Evolutionary conservation across 2,797 vertebrate genomes (phyloP), one percentile per base, ranked within the genome.

Genomic region (Pseudomugil gertrudae): DNA sequence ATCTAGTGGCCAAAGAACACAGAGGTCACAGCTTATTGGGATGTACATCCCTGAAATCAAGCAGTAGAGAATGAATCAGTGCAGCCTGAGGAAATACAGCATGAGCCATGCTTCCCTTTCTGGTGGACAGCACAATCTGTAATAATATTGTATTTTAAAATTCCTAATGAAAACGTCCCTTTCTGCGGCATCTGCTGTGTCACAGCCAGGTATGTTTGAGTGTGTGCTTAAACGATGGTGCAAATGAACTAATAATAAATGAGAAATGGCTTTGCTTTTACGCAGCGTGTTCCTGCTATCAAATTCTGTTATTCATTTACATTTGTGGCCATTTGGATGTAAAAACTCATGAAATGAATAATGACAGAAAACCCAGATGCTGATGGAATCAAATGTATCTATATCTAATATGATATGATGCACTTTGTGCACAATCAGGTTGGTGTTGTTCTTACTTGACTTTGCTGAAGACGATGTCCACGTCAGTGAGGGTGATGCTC

Each of bases 381-480:
- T n/a, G n/a, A n/a, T n/a, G n/a, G 21, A 1, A 45, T 40, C 11
- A 15, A 45, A 45, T 45, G 4, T 15, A 40, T 11, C n/a, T 60
- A 27, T 30, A 26, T 36, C 9, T 15, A 52, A 53, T 45, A 0
- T 26, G 9, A 53, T 19, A 26, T 27, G n/a, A 19, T 45, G 21
- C 29, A 14, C 26, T 26, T 19, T 51, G 24, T 40, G 24, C 11
- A 40, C 5, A n/a, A 33, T 9, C 23, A 30, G 13, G 21, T 13
- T 19, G 26, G 17, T 23, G 27, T 1, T 19, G 61, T 66, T 55
- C 96, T 93, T 93, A 99, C 97, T 99, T 99, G 94, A 98, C 97
- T 95, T 99, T 99, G 90, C 94, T 96, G 95, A 99, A 99, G 89
- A 99, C 95, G 2, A 99, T 98, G 91, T 99, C 97, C 85, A 97